Percentiles rank a stretch among this genome's conserved stretches.
These are phyloP conservation scores for Globia sparganii DNA, from an alignment of 2,888 invertebrate genomes.

Conservation along the genomic window DNA sequence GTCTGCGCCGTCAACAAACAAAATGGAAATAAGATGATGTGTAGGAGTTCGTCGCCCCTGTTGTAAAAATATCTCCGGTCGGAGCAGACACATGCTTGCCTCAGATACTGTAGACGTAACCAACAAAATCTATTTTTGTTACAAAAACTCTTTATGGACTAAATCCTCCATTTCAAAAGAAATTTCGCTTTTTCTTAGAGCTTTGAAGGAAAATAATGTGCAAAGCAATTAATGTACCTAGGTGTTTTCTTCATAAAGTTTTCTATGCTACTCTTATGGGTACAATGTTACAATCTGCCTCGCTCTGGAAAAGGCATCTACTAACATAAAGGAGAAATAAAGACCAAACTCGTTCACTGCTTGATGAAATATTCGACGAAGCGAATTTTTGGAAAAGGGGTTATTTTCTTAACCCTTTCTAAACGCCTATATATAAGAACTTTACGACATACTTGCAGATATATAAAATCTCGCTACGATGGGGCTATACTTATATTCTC, in stretches of 20 bases:
- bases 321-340: background rate
- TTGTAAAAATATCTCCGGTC: conserved; percentile 72
- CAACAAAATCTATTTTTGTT: conserved; percentile 59
- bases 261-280: background rate
- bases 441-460: background rate
- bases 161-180: conserved; percentile 21
- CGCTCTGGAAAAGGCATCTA: background rate
- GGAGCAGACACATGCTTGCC: conserved; percentile 56
- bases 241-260: background rate
- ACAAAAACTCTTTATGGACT: conserved; percentile 49
- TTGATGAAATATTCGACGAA: background rate
- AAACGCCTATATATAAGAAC: background rate
- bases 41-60: conserved; percentile 66
- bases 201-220: background rate
- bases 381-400: background rate
- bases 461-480: background rate
- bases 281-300: too few relatives aligned
- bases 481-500: background rate
- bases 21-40: conserved; percentile 59
- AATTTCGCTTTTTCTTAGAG: background rate
- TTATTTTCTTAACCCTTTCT: background rate
- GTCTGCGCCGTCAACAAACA: conserved; percentile 53
- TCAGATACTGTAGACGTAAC: conserved; percentile 53
- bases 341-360: background rate
- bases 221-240: background rate